Evolutionary conservation across 1,140 invertebrate genomes (phyloP), one percentile per base, ranked within the genome.

Genomic region (Caenorhabditis remanei): DNA sequence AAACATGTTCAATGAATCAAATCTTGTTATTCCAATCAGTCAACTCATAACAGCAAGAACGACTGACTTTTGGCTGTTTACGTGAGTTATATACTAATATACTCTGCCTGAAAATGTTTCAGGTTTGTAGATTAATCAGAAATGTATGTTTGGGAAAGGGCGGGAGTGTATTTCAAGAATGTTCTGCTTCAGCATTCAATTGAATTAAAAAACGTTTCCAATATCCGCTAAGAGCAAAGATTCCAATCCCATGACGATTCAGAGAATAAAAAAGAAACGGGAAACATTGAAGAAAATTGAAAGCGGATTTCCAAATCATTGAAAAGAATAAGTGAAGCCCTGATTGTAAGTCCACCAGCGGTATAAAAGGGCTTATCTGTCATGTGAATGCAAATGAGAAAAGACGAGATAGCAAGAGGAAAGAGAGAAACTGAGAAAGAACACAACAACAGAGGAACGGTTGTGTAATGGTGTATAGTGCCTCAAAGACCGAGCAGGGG

Each of bases 401-500:
- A 24, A 9, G 46, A 46, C 1, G 43, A 14, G 9, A 79, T 46
- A 24, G 46, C 43, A 4, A 14, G 24, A 63, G 61, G 21, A 50
- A 24, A 21, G 71, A 32, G n/a, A 40, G 8, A 9, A 24, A 46
- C 41, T 16, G 19, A 46, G 16, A 71, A 50, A 13, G 32, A 13
- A 53, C 16, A 50, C 4, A n/a, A 50, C 1, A 41, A 79, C 7
- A 79, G 4, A 13, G 14, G 46, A 79, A 79, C 71, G 71, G n/a
- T 19, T 48, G 71, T 5, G 46, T 11, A 21, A 43, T 79, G 40
- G 4, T 13, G 32, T 50, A 79, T 16, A 48, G 71, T 48, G 46
- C 71, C 43, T 50, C 71, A 79, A 41, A 79, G 71, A 79, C 71
- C 71, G 71, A 79, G 40, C 65, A 71, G 21, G 65, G 65, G 65